Evolutionary conservation across 2,113 vertebrate genomes (phyloP), one percentile per base, ranked within the genome.

Genomic region (Jaculus jaculus): DNA sequence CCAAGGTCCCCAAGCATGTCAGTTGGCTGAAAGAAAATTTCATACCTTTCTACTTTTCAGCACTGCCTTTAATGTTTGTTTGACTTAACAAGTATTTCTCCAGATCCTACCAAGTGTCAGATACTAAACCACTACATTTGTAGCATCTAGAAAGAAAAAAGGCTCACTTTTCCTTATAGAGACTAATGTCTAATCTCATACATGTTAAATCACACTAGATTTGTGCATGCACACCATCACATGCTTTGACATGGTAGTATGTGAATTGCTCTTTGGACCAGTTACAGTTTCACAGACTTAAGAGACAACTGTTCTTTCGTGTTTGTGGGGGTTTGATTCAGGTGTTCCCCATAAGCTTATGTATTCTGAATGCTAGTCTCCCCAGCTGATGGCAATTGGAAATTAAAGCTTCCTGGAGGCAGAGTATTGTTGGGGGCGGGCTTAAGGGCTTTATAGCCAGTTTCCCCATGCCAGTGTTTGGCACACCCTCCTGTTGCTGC

Each of bases 141-240:
- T 4, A 34, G 26, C 84, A 63, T 60, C 21, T 37, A 84, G n/a
- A 39, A 91, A 69, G 16, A 1, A 23, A 61, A 77, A 74, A 65
- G 2, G 2, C 32, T 71, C n/a, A 15, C 34, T 47, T 75, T 84
- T 54, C 77, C 65, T 82, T 39, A 83, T 34, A 90, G 20, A 83
- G 39, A 18, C 26, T 54, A 68, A 79, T 61, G 20, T 85, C 47
- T 89, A 61, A 85, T 81, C 91, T 69, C 21, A 54, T 23, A 63
- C 10, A 71, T 58, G 20, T 63, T 68, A 94, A 95, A 74, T 74
- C 72, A 80, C 68, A 93, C 3, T 54, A 84, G 58, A 74, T 73
- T 18, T 60, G 4, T 28, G 84, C 16, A 61, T 26, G n/a, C 34
- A 47, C 16, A 68, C 16, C 47, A 73, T 32, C 34, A 60, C 15